A percentile compares a stretch with the other conserved stretches of the same genome.
Evolutionary conservation across 1,140 invertebrate species (phyloP).

Genomic region (Macrobrachium rosenbergii): DNA sequence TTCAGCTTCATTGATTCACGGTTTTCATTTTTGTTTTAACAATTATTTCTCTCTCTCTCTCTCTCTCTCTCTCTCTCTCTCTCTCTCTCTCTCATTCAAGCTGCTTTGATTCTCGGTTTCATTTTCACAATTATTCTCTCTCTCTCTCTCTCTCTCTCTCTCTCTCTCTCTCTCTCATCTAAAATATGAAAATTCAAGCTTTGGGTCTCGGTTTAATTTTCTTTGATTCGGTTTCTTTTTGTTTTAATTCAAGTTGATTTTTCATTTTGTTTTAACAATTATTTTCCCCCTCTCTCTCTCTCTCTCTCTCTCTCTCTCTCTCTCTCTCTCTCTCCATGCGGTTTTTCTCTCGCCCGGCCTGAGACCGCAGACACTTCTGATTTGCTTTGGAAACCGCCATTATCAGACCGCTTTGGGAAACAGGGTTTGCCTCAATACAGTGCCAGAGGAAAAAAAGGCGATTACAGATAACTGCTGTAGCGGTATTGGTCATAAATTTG

Average conservation of each 20-base stretch:
- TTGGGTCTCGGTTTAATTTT: not conserved
- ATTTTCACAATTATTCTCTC: not conserved
- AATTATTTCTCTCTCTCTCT: not conserved
- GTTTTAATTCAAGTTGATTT: not conserved
- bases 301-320: slow-evolving; percentile 34
- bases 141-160: not conserved
- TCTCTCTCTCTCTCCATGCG: slow-evolving; percentile 31
- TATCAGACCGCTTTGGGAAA: too few species aligned
- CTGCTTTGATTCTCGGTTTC: not conserved
- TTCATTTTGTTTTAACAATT: slow-evolving; percentile 7
- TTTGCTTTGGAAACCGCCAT: too few species aligned
- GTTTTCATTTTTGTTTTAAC: too few species aligned
- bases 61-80: slow-evolving; percentile 4
- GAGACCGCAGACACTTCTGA: too few species aligned
- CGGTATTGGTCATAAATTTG: too few species aligned
- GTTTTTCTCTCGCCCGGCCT: not conserved
- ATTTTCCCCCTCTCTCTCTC: slow-evolving; percentile 29
- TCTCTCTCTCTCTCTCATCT: slow-evolving; percentile 32
- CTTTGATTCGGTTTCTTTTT: not conserved
- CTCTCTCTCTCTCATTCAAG: not conserved
- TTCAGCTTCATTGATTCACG: too few species aligned
- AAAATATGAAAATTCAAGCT: too few species aligned
- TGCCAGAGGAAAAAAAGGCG: too few species aligned
- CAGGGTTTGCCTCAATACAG: too few species aligned
- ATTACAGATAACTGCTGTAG: too few species aligned